Evolutionary conservation across 2,888 invertebrate genomes (phyloP), one percentile per base, ranked within the genome.

Genomic region (Baronia brevicornis): DNA sequence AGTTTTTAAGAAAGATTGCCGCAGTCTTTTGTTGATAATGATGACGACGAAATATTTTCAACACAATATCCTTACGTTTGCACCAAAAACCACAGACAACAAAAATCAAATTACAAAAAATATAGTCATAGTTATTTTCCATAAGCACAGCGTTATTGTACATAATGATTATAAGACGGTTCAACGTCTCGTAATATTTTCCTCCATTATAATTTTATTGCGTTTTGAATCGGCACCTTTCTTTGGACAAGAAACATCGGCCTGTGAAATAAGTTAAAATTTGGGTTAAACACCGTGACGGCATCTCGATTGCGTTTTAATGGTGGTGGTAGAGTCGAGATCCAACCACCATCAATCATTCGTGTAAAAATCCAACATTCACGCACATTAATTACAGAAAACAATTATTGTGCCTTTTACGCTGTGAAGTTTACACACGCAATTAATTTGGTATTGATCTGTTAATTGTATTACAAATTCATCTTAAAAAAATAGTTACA

Each of bases 311-410:
- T 46, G 43, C 53, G 10, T 51, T 54, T 54, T 52, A 56, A 56
- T 51, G 43, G 42, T 31, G 32, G 44, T 11, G 23, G 21, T 24
- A 33, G 32, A 32, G 38, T 31, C 36, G 41, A 38, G 34, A 44
- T 39, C 43, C 47, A 48, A 51, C 39, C 36, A 33, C 39, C 48
- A 60, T 60, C 55, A 57, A 58, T 60, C 61, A 60, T 51, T 5
- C 29, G 5, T 49, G 50, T 51, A 47, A 41, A 43, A 48, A 46
- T 33, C 4, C 29, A 34, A 32, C 34, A 35, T 30, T 25, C 39
- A 36, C 12, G 7, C 6, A 14, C 13, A 12, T 31, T 39, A 34
- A 2, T 23, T n/a, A 32, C 21, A 17, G 17, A 4, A 10, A 22
- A 27, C 34, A 17, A 5, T 17, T 17, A 5, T 4, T 6, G 17